Evolutionary conservation across 2,888 invertebrate species (phyloP), one percentile per base, ranked within the genome.

Genomic region (Stramonita haemastoma): DNA sequence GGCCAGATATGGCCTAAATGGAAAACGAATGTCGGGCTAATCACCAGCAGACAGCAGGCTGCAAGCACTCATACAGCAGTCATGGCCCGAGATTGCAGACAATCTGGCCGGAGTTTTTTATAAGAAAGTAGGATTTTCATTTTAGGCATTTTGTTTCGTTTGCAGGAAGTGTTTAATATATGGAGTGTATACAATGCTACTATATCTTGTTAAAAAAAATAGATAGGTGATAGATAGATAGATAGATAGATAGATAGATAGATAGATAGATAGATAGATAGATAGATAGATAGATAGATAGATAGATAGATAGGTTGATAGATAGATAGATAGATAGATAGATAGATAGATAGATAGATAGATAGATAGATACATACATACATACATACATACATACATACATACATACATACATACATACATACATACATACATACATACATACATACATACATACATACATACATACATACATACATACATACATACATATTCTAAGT

Each of bases 391-490:
- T 32, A n/a, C 5, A 66, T 66, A 66, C 5, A 66, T 66, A 66
- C 5, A 66, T 66, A 26, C 5, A 66, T 66, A 66, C 1, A 66
- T 46, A 46, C 4, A 46, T 46, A 46, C 4, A 46, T 46, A 46
- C 4, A 46, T 46, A 46, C 4, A 46, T 46, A 46, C 4, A 46
- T 66, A 66, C 6, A 66, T 66, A 66, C 5, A 66, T 66, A 84
- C 83, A 83, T 34, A 83, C 83, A 83, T 32, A 83, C 83, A 83
- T 32, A 83, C 83, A 83, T 32, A 83, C 83, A 83, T 32, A 83
- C 83, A 83, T 32, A 32, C 83, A 87, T 70, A 87, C 46, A 46
- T 22, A 73, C 60, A 86, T 57, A 86, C 60, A 86, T 57, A 60
- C 86, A 66, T 57, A 56, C 86, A 86, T 46, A 86, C 86, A 86